Evolutionary conservation across 2,113 vertebrate genomes (phyloP).

Genomic region (Ranitomeya imitator): DNA sequence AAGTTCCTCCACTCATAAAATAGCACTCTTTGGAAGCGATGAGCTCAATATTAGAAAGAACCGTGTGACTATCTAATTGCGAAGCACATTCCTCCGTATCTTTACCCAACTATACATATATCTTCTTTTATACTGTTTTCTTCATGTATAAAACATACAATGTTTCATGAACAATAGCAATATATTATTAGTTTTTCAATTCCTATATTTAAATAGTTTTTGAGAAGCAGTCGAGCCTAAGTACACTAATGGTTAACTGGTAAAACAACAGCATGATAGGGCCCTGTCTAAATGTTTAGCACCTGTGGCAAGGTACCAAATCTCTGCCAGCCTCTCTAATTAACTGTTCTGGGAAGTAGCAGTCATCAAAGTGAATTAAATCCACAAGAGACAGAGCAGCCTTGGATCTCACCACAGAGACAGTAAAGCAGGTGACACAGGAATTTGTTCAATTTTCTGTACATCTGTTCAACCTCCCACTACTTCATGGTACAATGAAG

Average conservation of each 20-base stretch:
- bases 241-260: conserved; percentile 25
- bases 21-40: too few relatives aligned
- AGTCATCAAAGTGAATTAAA: conserved; percentile 64
- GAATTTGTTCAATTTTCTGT: conserved; percentile 55
- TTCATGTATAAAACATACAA: too few relatives aligned
- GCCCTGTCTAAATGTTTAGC: conserved; percentile 62
- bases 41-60: too few relatives aligned
- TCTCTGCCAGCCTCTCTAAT: conserved; percentile 66
- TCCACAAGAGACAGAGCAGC: conserved; percentile 43
- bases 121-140: too few relatives aligned
- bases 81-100: too few relatives aligned
- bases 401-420: conserved; percentile 49
- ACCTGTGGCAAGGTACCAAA: conserved; percentile 66
- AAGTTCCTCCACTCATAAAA: too few relatives aligned
- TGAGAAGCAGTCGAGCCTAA: not conserved
- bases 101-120: too few relatives aligned
- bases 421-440: conserved; percentile 56
- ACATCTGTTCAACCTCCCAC: conserved; percentile 57
- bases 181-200: not conserved
- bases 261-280: conserved; percentile 61
- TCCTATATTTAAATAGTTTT: not conserved
- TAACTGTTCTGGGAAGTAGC: conserved; percentile 65
- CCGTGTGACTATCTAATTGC: too few relatives aligned
- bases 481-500: conserved; percentile 56
- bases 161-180: not conserved